Evolutionary conservation across 2,113 vertebrate genomes (phyloP).

Genomic region (Pyrgilauda ruficollis): DNA sequence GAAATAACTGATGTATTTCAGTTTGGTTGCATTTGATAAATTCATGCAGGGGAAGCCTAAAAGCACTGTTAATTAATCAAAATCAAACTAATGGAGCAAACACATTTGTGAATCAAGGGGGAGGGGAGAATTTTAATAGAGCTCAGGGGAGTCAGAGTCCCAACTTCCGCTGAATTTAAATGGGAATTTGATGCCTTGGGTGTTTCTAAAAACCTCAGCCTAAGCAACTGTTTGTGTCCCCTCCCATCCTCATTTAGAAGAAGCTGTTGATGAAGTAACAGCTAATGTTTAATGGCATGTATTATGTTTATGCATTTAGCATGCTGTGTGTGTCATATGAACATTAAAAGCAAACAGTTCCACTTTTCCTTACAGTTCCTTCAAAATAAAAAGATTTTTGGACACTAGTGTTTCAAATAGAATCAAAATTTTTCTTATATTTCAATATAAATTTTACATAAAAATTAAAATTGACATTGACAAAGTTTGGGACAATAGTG

Average conservation of each 20-base stretch:
- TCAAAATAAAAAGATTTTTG: not conserved
- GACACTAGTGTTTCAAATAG: not conserved
- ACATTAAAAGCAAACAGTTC: not conserved
- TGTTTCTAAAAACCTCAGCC: not conserved
- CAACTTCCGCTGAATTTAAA: conserved; percentile 46
- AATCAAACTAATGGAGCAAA: conserved; percentile 61
- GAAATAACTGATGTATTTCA: conserved; percentile 63
- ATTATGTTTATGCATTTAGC: not conserved
- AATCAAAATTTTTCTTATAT: not conserved
- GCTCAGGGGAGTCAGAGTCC: conserved; percentile 30
- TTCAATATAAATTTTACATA: not conserved
- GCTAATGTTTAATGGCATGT: not conserved
- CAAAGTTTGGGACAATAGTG: not conserved
- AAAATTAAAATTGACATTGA: not conserved
- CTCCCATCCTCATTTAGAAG: not conserved
- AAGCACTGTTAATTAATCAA: conserved; percentile 66
- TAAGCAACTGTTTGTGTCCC: not conserved
- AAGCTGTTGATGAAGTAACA: not conserved
- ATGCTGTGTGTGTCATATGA: not conserved
- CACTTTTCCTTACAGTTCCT: not conserved
- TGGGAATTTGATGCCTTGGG: conserved; percentile 29
- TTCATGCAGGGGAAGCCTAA: conserved; percentile 53
- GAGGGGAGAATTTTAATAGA: conserved; percentile 47
- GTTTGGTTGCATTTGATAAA: conserved; percentile 63
- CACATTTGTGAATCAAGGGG: conserved; percentile 23